These are phyloP conservation scores for Rhynchotus rufescens DNA, from an alignment of 2,797 vertebrate species.

Conservation along the genomic window DNA sequence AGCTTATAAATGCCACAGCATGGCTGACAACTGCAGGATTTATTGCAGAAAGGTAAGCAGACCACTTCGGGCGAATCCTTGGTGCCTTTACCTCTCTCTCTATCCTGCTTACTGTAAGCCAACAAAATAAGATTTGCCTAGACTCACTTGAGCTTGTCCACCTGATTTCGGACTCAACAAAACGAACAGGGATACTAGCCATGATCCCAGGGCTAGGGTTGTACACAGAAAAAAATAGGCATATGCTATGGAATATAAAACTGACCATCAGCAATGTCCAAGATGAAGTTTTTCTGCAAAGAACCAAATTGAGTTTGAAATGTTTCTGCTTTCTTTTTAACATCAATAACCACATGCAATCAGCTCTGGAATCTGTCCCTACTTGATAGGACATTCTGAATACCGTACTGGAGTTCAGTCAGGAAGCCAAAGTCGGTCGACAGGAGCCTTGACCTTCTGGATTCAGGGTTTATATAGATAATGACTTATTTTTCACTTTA, in stretches of 20 bases:
- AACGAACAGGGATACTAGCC: not conserved
- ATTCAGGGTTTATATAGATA: too few species aligned
- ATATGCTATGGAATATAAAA: not conserved
- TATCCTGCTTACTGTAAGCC: not conserved
- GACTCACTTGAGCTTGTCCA: not conserved
- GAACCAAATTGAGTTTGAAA: not conserved
- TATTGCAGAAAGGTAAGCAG: not conserved
- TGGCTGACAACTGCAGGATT: not conserved
- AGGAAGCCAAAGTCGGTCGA: too few species aligned
- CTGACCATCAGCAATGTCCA: not conserved
- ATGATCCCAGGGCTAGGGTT: not conserved
- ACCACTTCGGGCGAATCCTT: not conserved
- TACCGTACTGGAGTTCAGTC: too few species aligned
- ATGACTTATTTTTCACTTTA: too few species aligned
- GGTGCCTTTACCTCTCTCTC: not conserved
- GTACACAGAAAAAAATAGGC: not conserved
- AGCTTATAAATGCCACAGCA: not conserved
- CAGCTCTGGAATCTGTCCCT: too few species aligned
- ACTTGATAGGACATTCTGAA: too few species aligned
- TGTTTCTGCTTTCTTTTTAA: not conserved
- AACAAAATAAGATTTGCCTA: not conserved
- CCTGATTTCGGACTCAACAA: not conserved
- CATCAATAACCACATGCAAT: not conserved
- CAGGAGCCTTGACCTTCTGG: too few species aligned
- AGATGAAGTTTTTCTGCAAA: not conserved